Conservation (phyloP, 2,888 invertebrate genomes). For the Atrina japonica region DNA sequence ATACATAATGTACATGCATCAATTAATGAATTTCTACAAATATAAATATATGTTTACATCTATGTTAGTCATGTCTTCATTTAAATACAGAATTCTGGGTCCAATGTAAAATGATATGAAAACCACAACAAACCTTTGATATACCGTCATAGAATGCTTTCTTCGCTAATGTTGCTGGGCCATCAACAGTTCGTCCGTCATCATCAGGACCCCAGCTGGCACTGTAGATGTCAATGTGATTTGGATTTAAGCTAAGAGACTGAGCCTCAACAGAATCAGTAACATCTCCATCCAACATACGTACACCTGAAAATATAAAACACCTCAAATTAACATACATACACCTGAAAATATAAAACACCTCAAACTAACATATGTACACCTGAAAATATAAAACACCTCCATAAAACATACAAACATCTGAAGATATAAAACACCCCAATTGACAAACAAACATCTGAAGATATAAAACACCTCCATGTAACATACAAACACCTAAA, state of each 20-base stretch:
- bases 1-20: too few relatives aligned
- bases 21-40: too few relatives aligned
- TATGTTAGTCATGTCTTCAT: too few relatives aligned
- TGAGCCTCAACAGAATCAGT: slow-evolving; percentile 99
- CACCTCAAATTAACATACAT: too few relatives aligned
- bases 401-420: too few relatives aligned
- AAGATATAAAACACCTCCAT: too few relatives aligned
- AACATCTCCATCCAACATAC: slow-evolving; percentile 98
- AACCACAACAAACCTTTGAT: slow-evolving; percentile 86
- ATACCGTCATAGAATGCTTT: slow-evolving; percentile 98
- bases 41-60: too few relatives aligned
- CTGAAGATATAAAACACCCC: too few relatives aligned
- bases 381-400: not conserved
- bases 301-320: slow-evolving; percentile 86
- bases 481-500: too few relatives aligned
- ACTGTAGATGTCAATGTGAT: slow-evolving; percentile 99
- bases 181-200: slow-evolving; percentile 98
- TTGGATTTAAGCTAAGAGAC: slow-evolving; percentile 94
- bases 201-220: slow-evolving; percentile 99
- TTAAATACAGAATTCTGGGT: not conserved
- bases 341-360: not conserved
- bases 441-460: too few relatives aligned
- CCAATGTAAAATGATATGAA: not conserved
- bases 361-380: too few relatives aligned
- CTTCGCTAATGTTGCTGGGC: slow-evolving; percentile 96